A percentile compares a stretch with the other conserved stretches of the same genome.
phyloP scores from a whole-genome alignment of 2,797 vertebrate species.

The Acropternis orthonyx region DNA sequence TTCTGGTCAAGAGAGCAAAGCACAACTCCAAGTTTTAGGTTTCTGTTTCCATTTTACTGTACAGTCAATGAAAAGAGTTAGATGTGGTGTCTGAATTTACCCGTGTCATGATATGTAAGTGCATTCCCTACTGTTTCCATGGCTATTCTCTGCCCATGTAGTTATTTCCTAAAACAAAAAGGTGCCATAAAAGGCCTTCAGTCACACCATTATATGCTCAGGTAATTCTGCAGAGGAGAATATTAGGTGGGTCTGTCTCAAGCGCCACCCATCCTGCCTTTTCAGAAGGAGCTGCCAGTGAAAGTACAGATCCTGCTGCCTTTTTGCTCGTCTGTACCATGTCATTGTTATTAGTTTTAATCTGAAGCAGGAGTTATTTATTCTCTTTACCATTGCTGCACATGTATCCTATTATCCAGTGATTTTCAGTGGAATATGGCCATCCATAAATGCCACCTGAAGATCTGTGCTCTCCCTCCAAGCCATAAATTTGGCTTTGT shows the following conservation, averaged over 20 bases:
- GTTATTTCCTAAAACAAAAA: neutral
- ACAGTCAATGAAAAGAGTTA: neutral
- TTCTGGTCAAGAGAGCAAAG: neutral
- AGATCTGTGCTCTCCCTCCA: neutral
- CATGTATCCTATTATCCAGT: neutral
- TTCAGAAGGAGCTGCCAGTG: neutral
- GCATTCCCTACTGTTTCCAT: neutral
- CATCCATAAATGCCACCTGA: neutral
- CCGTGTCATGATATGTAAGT: neutral
- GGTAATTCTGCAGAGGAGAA: neutral
- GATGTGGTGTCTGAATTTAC: neutral
- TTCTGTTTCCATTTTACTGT: neutral
- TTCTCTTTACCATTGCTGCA: neutral
- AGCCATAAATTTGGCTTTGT: fast-evolving
- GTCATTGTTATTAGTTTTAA: neutral
- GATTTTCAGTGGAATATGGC: neutral
- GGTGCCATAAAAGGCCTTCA: neutral
- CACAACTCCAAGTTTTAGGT: neutral
- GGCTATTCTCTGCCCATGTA: neutral
- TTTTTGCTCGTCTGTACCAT: neutral
- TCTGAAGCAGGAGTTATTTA: neutral
- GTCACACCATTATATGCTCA: neutral
- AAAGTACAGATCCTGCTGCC: neutral
- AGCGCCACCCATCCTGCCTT: neutral
- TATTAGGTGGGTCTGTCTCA: neutral